phyloP scores from a whole-genome alignment of 2,797 vertebrate species.

The Schizopygopsis pylzovi region DNA sequence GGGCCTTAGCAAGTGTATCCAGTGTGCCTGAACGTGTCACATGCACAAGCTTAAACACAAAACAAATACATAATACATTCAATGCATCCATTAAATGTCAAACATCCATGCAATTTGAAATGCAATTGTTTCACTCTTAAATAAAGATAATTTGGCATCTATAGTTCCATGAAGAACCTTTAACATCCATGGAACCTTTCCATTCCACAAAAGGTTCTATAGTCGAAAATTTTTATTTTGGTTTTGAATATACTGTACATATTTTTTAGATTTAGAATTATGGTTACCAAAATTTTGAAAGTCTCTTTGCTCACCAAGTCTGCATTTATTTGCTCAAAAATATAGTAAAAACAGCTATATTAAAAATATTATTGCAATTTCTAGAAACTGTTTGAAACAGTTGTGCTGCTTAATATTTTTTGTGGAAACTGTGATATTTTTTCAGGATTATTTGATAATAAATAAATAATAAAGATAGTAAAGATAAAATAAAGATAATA shows the following conservation, averaged over 20 bases:
- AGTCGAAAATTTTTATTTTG: no score
- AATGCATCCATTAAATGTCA: not conserved
- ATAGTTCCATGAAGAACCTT: not conserved
- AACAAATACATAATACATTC: not conserved
- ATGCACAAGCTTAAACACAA: conserved; percentile 17
- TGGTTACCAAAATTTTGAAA: no score
- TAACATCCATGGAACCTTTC: not conserved
- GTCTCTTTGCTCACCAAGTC: not conserved
- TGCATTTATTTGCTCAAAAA: not conserved
- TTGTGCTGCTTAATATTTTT: not conserved
- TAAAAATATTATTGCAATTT: not conserved
- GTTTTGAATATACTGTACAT: no score
- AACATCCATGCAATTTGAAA: not conserved
- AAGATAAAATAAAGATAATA: no score
- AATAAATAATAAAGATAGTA: no score
- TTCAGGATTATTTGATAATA: no score
- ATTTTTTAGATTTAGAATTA: no score
- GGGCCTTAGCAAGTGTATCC: conserved; percentile 11
- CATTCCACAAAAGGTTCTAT: not conserved
- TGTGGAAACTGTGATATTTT: not conserved
- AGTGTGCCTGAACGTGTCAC: not conserved
- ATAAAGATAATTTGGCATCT: no score
- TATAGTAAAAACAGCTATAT: not conserved
- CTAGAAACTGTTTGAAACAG: not conserved
- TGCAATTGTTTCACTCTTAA: no score